These are phyloP conservation scores for Periophthalmodon schlosseri DNA, from an alignment of 2,113 vertebrate genomes.

Conservation along the genomic window DNA sequence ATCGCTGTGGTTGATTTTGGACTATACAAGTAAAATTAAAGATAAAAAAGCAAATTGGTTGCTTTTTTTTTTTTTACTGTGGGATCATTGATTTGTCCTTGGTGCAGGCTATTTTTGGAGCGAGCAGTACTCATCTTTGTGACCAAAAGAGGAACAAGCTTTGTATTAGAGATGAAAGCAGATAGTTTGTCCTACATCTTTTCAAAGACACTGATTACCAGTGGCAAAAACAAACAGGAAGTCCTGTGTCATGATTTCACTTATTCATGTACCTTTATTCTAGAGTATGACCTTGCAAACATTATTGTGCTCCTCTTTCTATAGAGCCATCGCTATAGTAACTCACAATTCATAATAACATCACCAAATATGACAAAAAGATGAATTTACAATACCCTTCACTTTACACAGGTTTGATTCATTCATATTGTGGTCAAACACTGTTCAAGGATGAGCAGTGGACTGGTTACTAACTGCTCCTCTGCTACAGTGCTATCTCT, in stretches of 20 bases:
- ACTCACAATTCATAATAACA: not conserved
- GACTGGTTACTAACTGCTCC: not conserved
- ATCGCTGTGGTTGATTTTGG: not conserved
- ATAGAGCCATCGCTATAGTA: not conserved
- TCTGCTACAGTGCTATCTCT: too few relatives aligned
- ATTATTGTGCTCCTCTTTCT: too few relatives aligned
- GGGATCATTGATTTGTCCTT: not conserved
- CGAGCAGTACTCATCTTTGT: not conserved
- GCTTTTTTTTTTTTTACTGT: not conserved
- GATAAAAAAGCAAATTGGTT: not conserved
- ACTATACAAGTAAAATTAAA: not conserved
- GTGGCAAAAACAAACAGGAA: not conserved
- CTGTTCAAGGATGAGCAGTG: constrained; percentile 17
- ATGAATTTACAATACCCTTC: too few relatives aligned
- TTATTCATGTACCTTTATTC: not conserved
- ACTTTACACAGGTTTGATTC: too few relatives aligned
- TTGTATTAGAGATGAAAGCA: not conserved
- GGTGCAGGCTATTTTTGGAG: not conserved
- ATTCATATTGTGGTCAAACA: constrained; percentile 17
- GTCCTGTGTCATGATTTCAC: not conserved
- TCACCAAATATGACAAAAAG: too few relatives aligned
- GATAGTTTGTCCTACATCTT: not conserved
- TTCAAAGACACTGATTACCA: not conserved
- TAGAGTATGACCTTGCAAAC: too few relatives aligned
- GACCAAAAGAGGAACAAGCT: constrained; percentile 4